Percentiles rank a stretch among this genome's conserved stretches.
Evolutionary conservation across 2,113 vertebrate species (phyloP).

Genomic region (Ondatra zibethicus): DNA sequence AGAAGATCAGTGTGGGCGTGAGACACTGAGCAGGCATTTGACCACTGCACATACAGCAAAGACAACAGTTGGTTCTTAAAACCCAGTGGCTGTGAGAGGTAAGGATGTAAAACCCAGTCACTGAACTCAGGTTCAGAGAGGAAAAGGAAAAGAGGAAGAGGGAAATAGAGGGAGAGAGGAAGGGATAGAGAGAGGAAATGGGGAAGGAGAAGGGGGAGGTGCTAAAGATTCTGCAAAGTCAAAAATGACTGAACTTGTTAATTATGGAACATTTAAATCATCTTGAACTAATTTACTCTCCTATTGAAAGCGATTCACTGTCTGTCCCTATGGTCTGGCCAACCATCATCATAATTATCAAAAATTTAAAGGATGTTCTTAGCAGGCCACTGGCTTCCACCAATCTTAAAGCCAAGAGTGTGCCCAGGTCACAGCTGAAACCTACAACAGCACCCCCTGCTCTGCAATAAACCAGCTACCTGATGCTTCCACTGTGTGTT

Average conservation of each 20-base stretch:
- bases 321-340: neutral
- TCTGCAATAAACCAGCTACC: neutral
- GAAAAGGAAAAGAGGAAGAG: neutral
- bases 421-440: neutral
- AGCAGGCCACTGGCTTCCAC: neutral
- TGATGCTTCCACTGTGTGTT: neutral
- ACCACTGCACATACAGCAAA: neutral
- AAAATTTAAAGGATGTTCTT: neutral
- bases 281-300: neutral
- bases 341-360: too few relatives aligned
- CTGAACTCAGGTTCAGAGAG: neutral
- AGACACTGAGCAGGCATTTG: neutral
- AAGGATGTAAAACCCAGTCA: neutral
- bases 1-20: neutral
- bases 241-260: neutral
- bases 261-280: neutral
- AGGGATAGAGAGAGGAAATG: neutral
- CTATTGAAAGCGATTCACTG: neutral
- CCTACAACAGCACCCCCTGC: rapidly evolving
- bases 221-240: neutral
- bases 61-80: neutral
- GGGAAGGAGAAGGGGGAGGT: neutral
- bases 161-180: neutral
- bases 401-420: neutral
- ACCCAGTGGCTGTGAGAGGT: too few relatives aligned